Base-by-base conservation (phyloP, 2,113 vertebrate species). In the Vanacampus margaritifer region DNA sequence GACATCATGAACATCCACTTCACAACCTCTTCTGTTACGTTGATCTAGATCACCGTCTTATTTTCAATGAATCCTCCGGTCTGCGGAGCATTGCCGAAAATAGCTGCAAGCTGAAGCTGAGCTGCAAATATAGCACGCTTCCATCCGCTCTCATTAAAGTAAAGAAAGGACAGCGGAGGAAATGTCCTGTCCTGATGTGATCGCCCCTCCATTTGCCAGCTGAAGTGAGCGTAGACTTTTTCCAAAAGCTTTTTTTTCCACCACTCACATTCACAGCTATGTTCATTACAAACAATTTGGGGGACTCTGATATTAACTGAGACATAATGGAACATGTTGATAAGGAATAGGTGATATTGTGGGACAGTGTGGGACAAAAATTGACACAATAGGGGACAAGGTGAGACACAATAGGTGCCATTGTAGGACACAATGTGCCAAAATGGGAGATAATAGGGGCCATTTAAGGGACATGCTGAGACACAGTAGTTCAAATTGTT, bases 191-290 rank as follows among this genome's bases (percentile, higher is more conserved):
- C 28, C 28, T 32, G 28, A 64, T 62, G 53, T 65, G 45, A 45
- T 71, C 65, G 51, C 60, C 21, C 62, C 57, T 26, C 50, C 43
- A 66, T 82, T 76, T 65, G 76, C 76, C 68, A 82, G 82, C 69
- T 46, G 28, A 50, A 69, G 69, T 76, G 79, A 79, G 77, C 69
- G 74, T 72, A 75, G 58, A 78, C 78, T 74, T 75, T 84, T 82
- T 89, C 87, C 87, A 84, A 80, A 43, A 82, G 46, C n/a, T n/a
- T 59, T 66, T 79, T 90, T 81, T 79, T 32, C 28, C 67, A 78
- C 87, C 79, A 86, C 63, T 73, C 69, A n/a, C 58, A n/a, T 71
- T 68, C 72, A 69, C 73, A 67, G 80, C 73, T 83, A 74, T 72
- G 65, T 28, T 24, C 54, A 64, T 41, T 35, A 67, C 60, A 9